Evolutionary conservation across 2,888 invertebrate species (phyloP), one percentile per base, ranked within the genome.

Genomic region (Xestobium rufovillosum): DNA sequence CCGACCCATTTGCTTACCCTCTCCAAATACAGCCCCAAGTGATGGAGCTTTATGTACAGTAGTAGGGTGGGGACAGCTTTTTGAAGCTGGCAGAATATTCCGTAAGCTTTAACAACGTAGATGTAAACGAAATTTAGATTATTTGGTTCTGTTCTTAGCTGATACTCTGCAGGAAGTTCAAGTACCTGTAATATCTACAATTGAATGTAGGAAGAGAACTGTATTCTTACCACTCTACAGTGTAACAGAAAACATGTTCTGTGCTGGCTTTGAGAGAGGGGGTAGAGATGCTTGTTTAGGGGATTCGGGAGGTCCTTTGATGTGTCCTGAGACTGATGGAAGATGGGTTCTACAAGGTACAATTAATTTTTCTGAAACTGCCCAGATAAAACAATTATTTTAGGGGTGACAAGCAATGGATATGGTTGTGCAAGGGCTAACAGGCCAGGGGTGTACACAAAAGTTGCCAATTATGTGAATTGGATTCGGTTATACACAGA

Each of bases 101-200:
- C 86, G 85, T 86, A 67, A 80, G 83, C 61, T 36, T 3, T 10
- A 14, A 6, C 19, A 14, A 38, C 17, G 6, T 19, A 8, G 6
- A 19, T 19, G 6, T 19, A 12, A 25, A 12, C 10, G 12, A 19
- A 14, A 28, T 9, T 30, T 36, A 45, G 25, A 11, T 11, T 3
- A 15, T 43, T 19, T 27, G 16, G n/a, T n/a, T n/a, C n/a, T n/a
- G n/a, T n/a, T 57, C 61, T 28, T 63, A 86, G 85, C 86, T 52
- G 86, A 86, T 59, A 85, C 84, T 1, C 65, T 86, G 2, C 86
- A 86, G 71, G 85, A 85, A 62, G 85, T 85, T 25, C 79, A 84
- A 59, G 67, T 86, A 50, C 86, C 86, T 4, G 73, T 85, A 38
- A 83, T 85, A 48, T 83, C 83, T 36, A 83, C 83, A 3, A 73